phyloP scores from a whole-genome alignment of 2,113 vertebrate genomes.

The Oplegnathus fasciatus region DNA sequence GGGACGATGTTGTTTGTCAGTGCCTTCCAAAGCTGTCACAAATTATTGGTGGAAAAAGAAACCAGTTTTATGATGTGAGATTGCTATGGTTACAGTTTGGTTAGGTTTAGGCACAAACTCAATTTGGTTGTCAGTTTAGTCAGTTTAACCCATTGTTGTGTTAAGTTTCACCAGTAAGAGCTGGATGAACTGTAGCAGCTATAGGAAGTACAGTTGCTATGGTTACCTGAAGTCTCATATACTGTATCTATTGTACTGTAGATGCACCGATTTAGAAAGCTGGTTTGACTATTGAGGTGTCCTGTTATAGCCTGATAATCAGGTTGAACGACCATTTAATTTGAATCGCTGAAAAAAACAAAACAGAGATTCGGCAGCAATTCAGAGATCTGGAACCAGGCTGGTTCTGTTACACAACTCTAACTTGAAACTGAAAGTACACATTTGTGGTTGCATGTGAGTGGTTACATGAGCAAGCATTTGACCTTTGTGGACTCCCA shows the following conservation, averaged over 20 bases:
- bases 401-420: too few species aligned
- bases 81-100: neutral
- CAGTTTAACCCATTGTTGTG: conserved; percentile 3
- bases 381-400: neutral
- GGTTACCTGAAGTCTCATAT: neutral
- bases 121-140: too few species aligned
- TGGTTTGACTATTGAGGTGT: neutral
- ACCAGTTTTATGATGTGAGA: neutral
- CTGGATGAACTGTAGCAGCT: neutral
- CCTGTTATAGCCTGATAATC: neutral
- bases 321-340: neutral
- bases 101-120: too few species aligned
- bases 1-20: too few species aligned
- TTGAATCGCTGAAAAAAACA: too few species aligned
- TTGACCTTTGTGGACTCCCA: neutral
- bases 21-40: too few species aligned
- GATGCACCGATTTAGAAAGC: neutral
- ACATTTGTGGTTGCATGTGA: neutral
- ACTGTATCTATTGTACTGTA: neutral
- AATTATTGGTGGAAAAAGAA: too few species aligned
- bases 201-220: neutral
- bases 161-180: neutral
- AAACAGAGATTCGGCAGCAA: neutral
- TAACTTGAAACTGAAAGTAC: neutral
- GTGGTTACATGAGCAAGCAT: too few species aligned